Evolutionary conservation across 2,113 vertebrate species (phyloP).

Genomic region (Myotis brandtii): DNA sequence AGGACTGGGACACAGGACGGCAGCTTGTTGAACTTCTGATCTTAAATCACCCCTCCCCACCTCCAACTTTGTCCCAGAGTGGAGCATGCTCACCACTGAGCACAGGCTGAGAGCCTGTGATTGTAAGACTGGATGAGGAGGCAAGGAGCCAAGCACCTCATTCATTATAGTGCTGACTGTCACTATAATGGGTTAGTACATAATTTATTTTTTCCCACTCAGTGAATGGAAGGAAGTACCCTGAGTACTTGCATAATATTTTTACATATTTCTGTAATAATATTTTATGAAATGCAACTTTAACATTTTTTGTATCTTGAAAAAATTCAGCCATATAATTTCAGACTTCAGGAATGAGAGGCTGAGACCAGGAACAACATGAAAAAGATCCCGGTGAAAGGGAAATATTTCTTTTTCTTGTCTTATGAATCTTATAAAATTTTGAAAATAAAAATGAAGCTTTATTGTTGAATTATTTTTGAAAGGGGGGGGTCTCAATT

Average conservation of each 20-base stretch:
- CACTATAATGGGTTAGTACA: neutral
- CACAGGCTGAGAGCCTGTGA: neutral
- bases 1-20: neutral
- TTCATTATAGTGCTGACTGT: neutral
- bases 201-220: neutral
- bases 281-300: neutral
- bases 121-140: neutral
- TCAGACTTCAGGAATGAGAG: neutral
- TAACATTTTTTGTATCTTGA: neutral
- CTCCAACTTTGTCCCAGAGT: neutral
- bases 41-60: neutral
- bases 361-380: neutral
- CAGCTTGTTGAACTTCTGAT: neutral
- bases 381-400: neutral
- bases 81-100: neutral
- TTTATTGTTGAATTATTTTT: neutral
- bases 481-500: neutral
- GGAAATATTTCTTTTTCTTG: neutral
- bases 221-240: neutral
- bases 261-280: neutral
- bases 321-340: neutral
- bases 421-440: neutral
- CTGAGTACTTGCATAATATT: neutral
- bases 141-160: neutral
- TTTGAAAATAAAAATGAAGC: constrained; percentile 6